These are phyloP conservation scores for Sigmodon hispidus DNA, from an alignment of 2,113 vertebrate species.

Conservation along the genomic window DNA sequence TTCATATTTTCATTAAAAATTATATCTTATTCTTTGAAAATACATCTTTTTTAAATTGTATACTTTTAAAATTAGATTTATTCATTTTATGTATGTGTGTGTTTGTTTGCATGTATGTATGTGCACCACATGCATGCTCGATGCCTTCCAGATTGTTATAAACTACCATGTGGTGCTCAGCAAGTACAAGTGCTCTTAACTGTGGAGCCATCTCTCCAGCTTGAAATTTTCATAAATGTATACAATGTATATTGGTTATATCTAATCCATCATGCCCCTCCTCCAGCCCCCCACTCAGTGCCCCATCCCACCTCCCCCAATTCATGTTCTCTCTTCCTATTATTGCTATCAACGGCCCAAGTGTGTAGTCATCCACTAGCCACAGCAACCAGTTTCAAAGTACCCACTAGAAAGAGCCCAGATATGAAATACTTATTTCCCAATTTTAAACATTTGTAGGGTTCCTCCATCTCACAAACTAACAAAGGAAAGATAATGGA, in stretches of 20 bases:
- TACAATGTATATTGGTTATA: neutral
- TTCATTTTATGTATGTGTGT: neutral
- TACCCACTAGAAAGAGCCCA: neutral
- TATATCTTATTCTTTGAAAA: neutral
- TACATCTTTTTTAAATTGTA: neutral
- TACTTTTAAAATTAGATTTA: neutral
- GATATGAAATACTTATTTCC: neutral
- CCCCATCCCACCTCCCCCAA: neutral
- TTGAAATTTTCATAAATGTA: neutral
- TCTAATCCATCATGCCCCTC: neutral
- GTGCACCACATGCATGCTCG: neutral
- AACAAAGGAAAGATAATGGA: neutral
- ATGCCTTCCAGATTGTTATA: neutral
- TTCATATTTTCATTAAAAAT: neutral
- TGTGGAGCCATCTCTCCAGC: neutral
- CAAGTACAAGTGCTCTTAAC: neutral
- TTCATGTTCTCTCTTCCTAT: neutral
- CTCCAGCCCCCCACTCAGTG: neutral
- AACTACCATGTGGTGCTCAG: neutral
- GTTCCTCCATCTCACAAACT: neutral
- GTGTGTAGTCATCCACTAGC: too few relatives aligned
- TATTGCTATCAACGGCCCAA: neutral
- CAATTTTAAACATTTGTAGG: neutral
- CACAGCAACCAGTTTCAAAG: neutral
- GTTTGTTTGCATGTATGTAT: neutral